These are phyloP conservation scores for Agonum fuliginosum DNA, from an alignment of 2,888 invertebrate species.

Conservation along the genomic window DNA sequence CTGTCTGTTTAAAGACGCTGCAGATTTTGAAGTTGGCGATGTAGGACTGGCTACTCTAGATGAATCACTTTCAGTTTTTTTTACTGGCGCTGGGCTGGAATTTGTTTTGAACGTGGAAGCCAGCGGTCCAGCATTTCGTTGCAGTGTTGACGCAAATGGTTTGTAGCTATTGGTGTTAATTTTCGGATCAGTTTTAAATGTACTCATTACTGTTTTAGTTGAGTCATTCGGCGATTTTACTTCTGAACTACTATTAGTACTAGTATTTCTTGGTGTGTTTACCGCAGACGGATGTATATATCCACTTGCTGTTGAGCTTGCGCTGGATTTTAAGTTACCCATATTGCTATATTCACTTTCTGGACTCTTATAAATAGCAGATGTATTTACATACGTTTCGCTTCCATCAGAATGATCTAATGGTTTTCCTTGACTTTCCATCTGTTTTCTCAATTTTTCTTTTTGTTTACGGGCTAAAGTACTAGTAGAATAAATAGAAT, in stretches of 20 bases:
- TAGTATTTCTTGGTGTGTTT: constrained; percentile 76
- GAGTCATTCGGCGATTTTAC: constrained; percentile 50
- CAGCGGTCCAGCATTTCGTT: constrained; percentile 65
- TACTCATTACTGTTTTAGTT: constrained; percentile 65
- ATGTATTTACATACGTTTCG: constrained; percentile 79
- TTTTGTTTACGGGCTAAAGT: constrained; percentile 80
- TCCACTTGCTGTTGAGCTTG: constrained; percentile 81
- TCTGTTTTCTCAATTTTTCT: constrained; percentile 70
- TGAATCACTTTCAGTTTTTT: constrained; percentile 59
- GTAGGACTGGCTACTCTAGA: constrained; percentile 54
- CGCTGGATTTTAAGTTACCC: constrained; percentile 75
- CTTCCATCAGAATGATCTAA: constrained; percentile 67
- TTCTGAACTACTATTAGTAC: constrained; percentile 51
- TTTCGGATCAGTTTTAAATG: constrained; percentile 67
- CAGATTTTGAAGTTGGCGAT: constrained; percentile 33
- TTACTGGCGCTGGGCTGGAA: constrained; percentile 52
- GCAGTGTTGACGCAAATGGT: constrained; percentile 64
- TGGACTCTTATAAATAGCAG: constrained; percentile 75
- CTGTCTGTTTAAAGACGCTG: constrained; percentile 31
- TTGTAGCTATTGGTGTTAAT: constrained; percentile 65
- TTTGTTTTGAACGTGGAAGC: constrained; percentile 63
- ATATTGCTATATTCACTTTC: constrained; percentile 81
- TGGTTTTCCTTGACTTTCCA: constrained; percentile 66
- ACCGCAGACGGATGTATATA: constrained; percentile 84
- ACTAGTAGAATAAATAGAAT: constrained; percentile 90